Evolutionary conservation across 2,113 vertebrate species (phyloP).

Genomic region (Poecilia latipinna): DNA sequence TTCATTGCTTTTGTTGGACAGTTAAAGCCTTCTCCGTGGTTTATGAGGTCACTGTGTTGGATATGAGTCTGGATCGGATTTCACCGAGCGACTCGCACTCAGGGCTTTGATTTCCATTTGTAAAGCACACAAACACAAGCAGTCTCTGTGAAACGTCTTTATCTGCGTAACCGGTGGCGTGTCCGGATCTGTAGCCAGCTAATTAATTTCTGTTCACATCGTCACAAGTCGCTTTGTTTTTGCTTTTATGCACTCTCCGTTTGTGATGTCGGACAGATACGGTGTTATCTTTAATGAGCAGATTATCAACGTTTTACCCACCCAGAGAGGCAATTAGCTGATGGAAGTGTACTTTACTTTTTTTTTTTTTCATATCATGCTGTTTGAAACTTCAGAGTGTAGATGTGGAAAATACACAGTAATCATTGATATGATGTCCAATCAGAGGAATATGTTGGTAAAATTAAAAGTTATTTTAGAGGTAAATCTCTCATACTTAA

Average conservation of each 20-base stretch:
- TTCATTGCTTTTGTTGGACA: conserved; percentile 69
- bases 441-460: neutral
- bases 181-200: conserved; percentile 12
- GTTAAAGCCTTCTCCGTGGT: conserved; percentile 60
- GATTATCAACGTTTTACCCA: conserved; percentile 32
- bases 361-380: neutral
- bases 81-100: conserved; percentile 21
- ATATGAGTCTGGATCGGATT: conserved; percentile 44
- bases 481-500: neutral
- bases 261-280: conserved; percentile 26
- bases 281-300: conserved; percentile 42
- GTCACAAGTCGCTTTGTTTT: conserved; percentile 35
- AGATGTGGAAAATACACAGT: neutral
- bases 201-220: conserved; percentile 52
- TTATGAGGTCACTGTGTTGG: conserved; percentile 66
- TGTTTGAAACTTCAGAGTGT: neutral
- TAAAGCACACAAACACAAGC: conserved; percentile 34
- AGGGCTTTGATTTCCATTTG: conserved; percentile 34
- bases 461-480: neutral
- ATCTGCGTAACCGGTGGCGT: conserved; percentile 2
- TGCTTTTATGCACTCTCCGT: conserved; percentile 25
- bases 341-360: neutral
- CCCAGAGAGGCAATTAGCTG: neutral
- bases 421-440: neutral
- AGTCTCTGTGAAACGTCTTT: conserved; percentile 22